These are phyloP conservation scores for Lasioglossum malachurum DNA, from an alignment of 2,888 invertebrate species.

Conservation along the genomic window DNA sequence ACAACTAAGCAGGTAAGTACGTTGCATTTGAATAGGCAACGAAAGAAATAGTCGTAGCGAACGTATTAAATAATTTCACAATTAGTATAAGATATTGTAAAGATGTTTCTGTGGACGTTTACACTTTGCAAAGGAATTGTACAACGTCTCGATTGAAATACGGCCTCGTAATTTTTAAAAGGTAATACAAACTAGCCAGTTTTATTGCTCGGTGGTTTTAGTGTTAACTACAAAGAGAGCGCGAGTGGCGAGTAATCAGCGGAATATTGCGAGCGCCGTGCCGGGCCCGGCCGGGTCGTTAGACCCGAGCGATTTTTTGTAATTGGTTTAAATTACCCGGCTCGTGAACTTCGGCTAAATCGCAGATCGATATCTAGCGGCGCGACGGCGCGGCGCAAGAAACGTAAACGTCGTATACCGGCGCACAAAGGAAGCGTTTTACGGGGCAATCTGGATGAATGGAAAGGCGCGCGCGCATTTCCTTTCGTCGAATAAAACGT, in stretches of 20 bases:
- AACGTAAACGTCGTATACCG: conserved; percentile 2
- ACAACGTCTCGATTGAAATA: not conserved
- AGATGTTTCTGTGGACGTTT: not conserved
- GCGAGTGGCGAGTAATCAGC: not conserved
- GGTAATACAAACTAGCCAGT: not conserved
- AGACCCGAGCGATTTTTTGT: conserved; percentile 4
- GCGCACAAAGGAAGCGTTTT: conserved; percentile 52
- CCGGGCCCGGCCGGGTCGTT: not conserved
- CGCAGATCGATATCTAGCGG: conserved; percentile 29
- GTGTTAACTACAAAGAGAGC: not conserved
- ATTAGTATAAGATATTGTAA: not conserved
- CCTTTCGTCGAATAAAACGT: conserved; percentile 57
- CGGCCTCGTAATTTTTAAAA: not conserved
- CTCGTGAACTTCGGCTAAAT: conserved; percentile 22
- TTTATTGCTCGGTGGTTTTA: not conserved
- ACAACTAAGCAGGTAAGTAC: not conserved
- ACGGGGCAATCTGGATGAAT: conserved; percentile 55
- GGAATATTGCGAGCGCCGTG: not conserved
- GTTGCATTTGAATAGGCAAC: not conserved
- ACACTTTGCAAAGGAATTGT: not conserved
- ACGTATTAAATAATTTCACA: not conserved
- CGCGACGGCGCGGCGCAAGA: not conserved
- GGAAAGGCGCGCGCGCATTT: conserved; percentile 56
- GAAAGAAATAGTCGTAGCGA: not conserved
- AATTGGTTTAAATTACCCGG: conserved; percentile 43